Evolutionary conservation across 2,113 vertebrate species (phyloP).

Genomic region (Marcusenius ussheri): DNA sequence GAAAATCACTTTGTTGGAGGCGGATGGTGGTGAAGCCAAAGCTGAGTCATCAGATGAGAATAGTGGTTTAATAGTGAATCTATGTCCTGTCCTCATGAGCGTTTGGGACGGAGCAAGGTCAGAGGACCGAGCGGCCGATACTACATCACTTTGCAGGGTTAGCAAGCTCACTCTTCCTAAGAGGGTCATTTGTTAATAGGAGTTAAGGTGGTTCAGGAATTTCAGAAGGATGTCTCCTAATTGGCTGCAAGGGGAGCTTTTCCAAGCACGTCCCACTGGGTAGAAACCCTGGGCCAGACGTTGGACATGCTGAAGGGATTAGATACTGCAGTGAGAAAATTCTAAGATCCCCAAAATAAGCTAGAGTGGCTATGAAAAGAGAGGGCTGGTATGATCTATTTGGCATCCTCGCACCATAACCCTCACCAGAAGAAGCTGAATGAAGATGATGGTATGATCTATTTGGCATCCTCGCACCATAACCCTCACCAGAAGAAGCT

Average conservation of each 20-base stretch:
- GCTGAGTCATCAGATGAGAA: not conserved
- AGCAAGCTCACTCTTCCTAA: not conserved
- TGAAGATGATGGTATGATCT: not conserved
- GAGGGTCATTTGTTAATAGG: not conserved
- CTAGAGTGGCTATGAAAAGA: not conserved
- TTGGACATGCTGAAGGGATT: not conserved
- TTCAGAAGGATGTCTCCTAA: not conserved
- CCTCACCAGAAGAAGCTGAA: not conserved
- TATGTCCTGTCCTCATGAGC: not conserved
- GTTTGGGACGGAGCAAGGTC: not conserved
- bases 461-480: not conserved
- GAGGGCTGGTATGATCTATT: not conserved
- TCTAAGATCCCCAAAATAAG: not conserved
- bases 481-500: not conserved
- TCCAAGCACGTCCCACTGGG: not conserved
- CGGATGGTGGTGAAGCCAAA: not conserved
- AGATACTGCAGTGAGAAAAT: not conserved
- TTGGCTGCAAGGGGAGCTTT: not conserved
- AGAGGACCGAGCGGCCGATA: not conserved
- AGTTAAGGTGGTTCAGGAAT: not conserved
- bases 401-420: too few species aligned
- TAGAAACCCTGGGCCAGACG: not conserved
- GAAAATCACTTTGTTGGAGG: not conserved
- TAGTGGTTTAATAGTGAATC: not conserved
- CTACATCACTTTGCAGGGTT: not conserved